A percentile compares a stretch with the other conserved stretches of the same genome.
These are phyloP conservation scores for Pachypeltis micranthus DNA, from an alignment of 1,140 invertebrate genomes.

Conservation along the genomic window DNA sequence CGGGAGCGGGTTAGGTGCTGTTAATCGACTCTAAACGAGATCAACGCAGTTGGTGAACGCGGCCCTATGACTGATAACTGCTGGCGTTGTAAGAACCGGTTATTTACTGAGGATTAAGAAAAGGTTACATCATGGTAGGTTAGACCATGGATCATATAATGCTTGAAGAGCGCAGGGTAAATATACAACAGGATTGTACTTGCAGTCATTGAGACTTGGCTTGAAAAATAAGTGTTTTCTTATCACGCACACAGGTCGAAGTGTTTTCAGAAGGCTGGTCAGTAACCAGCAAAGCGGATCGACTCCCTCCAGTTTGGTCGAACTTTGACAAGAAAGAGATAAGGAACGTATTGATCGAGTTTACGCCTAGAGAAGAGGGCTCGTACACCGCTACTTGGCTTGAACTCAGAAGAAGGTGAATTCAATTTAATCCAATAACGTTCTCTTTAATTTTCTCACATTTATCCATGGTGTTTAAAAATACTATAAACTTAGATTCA, in stretches of 20 bases:
- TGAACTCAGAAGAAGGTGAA: conserved; percentile 57
- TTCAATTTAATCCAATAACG: neutral
- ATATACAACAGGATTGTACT: too few species aligned
- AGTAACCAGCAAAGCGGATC: conserved; percentile 34
- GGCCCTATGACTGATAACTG: too few species aligned
- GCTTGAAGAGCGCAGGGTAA: too few species aligned
- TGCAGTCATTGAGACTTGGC: too few species aligned
- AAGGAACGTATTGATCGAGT: conserved; percentile 60
- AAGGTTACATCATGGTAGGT: neutral
- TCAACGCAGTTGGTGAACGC: too few species aligned
- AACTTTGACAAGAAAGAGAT: conserved; percentile 46
- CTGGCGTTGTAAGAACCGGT: too few species aligned
- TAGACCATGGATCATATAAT: too few species aligned
- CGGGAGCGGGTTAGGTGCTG: too few species aligned
- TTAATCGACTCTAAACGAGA: too few species aligned
- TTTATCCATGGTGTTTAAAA: neutral
- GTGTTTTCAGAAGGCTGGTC: conserved; percentile 75
- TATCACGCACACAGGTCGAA: conserved; percentile 43
- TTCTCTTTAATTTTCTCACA: neutral
- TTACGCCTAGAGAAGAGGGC: conserved; percentile 57
- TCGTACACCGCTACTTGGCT: conserved; percentile 70
- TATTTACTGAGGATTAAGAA: neutral
- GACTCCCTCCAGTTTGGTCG: conserved; percentile 36
- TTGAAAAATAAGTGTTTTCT: conserved; percentile 2
- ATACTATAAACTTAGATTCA: too few species aligned